Conservation (phyloP, 2,113 vertebrate genomes). For the Microcebus murinus region DNA sequence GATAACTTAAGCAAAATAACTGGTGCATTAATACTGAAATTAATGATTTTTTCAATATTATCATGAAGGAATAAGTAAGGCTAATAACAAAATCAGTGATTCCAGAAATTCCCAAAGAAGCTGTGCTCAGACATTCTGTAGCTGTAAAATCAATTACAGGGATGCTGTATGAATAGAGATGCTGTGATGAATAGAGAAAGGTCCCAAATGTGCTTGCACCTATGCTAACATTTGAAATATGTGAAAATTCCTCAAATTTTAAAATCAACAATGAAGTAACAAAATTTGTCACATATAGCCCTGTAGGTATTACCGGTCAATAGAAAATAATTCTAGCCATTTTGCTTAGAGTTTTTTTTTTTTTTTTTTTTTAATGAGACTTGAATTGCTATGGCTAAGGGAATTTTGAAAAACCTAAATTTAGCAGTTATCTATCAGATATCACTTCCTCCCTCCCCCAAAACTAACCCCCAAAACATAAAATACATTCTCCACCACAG, state of each 20-base stretch:
- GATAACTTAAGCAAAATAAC: neutral
- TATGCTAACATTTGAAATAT: neutral
- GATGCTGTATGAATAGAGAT: too few species aligned
- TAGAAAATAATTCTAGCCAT: neutral
- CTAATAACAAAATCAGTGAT: neutral
- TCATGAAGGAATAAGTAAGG: neutral
- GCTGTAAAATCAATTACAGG: neutral
- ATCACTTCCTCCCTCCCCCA: neutral
- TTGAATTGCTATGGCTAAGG: neutral
- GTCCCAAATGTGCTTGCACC: accelerated
- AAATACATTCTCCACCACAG: accelerated
- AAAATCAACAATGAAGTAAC: neutral
- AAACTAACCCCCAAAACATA: neutral
- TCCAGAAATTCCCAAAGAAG: neutral
- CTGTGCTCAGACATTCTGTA: neutral
- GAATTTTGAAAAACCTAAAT: neutral
- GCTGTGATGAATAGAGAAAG: neutral
- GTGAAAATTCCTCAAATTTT: neutral
- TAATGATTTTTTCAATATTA: neutral
- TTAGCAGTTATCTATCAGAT: neutral
- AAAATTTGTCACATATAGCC: neutral
- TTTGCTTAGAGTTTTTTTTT: neutral
- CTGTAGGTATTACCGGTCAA: too few species aligned
- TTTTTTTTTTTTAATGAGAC: neutral
- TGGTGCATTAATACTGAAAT: neutral